These are phyloP conservation scores for Helicoverpa assulta DNA, from an alignment of 2,888 invertebrate species.

Conservation along the genomic window DNA sequence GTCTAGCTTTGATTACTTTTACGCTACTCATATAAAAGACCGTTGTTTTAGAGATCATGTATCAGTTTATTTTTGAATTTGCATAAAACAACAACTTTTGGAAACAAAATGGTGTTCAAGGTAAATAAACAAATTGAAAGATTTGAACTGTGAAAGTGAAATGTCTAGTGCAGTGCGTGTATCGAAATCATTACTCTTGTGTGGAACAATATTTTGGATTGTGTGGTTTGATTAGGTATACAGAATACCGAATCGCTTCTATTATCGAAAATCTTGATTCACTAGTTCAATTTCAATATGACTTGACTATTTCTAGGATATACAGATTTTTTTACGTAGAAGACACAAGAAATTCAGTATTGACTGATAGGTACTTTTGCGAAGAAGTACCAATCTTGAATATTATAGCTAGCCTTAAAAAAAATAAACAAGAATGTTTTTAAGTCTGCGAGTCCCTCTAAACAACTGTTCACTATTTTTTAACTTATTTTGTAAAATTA, in stretches of 20 bases:
- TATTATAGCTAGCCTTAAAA: no score
- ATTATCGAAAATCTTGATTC: not conserved
- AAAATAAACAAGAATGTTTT: no score
- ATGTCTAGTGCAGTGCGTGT: not conserved
- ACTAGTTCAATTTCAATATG: no score
- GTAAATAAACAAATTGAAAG: conserved; percentile 24
- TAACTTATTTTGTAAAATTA: conserved; percentile 20
- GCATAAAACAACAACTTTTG: conserved; percentile 12
- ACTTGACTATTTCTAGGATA: no score
- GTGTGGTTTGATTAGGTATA: not conserved
- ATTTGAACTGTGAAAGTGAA: not conserved
- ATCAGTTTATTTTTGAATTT: conserved; percentile 39
- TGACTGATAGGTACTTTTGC: no score
- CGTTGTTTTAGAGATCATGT: conserved; percentile 14
- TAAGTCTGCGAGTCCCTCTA: no score
- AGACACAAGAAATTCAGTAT: no score
- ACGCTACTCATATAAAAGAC: conserved; percentile 49
- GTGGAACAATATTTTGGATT: not conserved
- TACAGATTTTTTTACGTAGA: no score
- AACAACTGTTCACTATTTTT: no score
- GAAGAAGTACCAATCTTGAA: no score
- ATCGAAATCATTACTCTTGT: not conserved
- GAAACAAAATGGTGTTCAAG: conserved; percentile 39
- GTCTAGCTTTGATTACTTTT: conserved; percentile 49
- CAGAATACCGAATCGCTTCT: not conserved